These are phyloP conservation scores for Holocentrus rufus DNA, from an alignment of 2,797 vertebrate genomes.

Conservation along the genomic window DNA sequence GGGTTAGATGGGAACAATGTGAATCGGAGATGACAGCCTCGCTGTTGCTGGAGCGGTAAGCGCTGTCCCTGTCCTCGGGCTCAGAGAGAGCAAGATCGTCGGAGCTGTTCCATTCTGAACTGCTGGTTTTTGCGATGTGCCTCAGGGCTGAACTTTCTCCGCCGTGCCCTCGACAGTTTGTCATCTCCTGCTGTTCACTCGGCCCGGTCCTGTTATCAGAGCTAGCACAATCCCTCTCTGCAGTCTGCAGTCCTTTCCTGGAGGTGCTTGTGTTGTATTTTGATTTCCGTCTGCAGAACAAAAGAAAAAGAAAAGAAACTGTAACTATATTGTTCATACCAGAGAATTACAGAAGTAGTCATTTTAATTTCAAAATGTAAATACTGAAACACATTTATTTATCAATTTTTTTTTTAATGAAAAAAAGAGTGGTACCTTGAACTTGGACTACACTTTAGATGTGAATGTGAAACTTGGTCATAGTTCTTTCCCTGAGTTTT, in stretches of 20 bases:
- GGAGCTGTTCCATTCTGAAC: conserved; percentile 87
- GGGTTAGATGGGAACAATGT: conserved; percentile 58
- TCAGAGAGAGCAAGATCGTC: conserved; percentile 83
- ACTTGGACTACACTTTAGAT: conserved; percentile 85
- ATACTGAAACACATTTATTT: background rate
- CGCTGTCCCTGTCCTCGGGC: conserved; percentile 82
- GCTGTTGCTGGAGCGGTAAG: conserved; percentile 79
- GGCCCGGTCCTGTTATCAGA: conserved; percentile 63
- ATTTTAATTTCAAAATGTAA: conserved; percentile 1
- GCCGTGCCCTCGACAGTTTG: conserved; percentile 62
- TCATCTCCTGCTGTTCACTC: conserved; percentile 73
- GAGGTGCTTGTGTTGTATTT: conserved; percentile 73
- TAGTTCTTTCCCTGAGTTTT: conserved; percentile 84
- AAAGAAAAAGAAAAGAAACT: background rate
- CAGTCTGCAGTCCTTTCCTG: conserved; percentile 65
- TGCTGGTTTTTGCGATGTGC: conserved; percentile 82
- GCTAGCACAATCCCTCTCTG: conserved; percentile 71
- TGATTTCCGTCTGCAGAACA: conserved; percentile 75
- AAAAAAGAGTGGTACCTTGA: conserved; percentile 82
- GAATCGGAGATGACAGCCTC: conserved; percentile 71
- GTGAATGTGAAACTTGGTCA: conserved; percentile 80
- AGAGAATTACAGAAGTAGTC: background rate
- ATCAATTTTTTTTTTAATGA: background rate
- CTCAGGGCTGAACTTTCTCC: conserved; percentile 71
- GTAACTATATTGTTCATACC: background rate